These are phyloP conservation scores for Phataginus tricuspis DNA, from an alignment of 2,797 vertebrate species.

Conservation along the genomic window DNA sequence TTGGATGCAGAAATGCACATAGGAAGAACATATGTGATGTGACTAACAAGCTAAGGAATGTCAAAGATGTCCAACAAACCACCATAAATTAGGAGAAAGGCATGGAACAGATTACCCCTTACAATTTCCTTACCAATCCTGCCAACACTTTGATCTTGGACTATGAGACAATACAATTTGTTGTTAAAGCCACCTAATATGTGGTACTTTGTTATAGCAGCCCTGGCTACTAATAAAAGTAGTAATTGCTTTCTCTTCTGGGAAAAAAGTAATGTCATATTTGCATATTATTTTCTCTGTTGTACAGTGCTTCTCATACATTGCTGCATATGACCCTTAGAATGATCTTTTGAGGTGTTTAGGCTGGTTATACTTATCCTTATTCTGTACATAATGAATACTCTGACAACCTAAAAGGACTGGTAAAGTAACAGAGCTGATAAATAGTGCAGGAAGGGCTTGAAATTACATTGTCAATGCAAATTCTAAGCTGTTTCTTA, in stretches of 20 bases:
- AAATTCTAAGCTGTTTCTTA: not conserved
- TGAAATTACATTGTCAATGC: not conserved
- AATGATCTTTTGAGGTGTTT: not conserved
- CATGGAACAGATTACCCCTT: not conserved
- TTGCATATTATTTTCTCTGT: not conserved
- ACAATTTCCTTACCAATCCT: accelerated
- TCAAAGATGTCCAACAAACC: not conserved
- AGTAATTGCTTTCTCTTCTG: not conserved
- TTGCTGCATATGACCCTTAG: not conserved
- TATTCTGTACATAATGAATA: not conserved
- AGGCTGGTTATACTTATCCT: not conserved
- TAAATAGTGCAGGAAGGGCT: not conserved
- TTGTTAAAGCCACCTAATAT: too few relatives aligned
- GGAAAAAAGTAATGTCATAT: not conserved
- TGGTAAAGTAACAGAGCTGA: not conserved
- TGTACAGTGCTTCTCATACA: not conserved
- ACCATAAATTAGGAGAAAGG: not conserved
- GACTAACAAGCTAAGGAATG: not conserved
- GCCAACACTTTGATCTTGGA: too few relatives aligned
- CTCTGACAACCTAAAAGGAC: not conserved
- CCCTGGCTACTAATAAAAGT: not conserved
- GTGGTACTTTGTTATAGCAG: not conserved
- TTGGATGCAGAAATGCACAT: not conserved
- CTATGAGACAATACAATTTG: not conserved
- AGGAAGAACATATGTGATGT: not conserved